Conservation (phyloP, 2,113 vertebrate genomes). For the Penelope pileata region DNA sequence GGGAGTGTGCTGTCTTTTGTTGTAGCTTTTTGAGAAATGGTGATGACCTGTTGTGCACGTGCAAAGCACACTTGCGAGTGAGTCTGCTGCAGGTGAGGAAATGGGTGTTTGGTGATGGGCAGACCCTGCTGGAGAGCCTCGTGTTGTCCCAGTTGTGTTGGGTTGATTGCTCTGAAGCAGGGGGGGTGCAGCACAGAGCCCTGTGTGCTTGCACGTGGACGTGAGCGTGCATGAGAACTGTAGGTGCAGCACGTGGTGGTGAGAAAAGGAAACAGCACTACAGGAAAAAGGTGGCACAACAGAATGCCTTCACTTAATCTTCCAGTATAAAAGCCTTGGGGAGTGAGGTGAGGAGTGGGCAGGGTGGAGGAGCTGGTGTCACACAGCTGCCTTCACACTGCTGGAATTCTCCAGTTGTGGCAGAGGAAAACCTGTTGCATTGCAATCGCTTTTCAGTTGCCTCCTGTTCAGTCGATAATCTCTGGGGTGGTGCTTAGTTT, state of each 20-base stretch:
- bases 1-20: background rate
- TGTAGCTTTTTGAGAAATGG: background rate
- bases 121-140: background rate
- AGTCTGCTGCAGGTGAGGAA: background rate
- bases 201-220: accelerated
- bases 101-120: accelerated
- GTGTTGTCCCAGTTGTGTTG: background rate
- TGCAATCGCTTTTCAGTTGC: background rate
- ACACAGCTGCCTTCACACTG: background rate
- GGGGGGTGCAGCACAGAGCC: accelerated
- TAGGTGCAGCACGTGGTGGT: background rate
- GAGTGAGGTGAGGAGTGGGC: background rate
- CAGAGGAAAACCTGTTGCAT: background rate
- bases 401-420: background rate
- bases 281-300: background rate
- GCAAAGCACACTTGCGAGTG: background rate
- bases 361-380: background rate
- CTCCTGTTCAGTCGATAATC: background rate
- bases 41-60: accelerated
- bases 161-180: background rate
- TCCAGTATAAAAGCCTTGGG: background rate
- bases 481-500: background rate
- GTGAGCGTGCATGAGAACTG: accelerated
- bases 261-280: background rate
- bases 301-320: background rate